Conservation (phyloP, 2,797 vertebrate species). For the Pogonophryne albipinna region DNA sequence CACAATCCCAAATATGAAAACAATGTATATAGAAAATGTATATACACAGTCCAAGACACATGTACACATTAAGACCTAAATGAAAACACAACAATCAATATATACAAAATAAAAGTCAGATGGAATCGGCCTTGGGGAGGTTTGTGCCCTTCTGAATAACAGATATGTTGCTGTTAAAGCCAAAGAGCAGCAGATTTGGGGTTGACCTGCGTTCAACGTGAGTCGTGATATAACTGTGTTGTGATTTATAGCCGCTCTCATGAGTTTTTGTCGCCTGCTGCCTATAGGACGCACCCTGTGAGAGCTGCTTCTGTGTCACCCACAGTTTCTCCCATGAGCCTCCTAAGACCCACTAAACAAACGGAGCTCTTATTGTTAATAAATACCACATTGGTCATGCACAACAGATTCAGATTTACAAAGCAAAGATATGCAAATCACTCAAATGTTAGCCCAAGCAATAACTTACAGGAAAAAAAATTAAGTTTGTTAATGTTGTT, state of each 20-base stretch:
- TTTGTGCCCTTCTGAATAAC: not conserved
- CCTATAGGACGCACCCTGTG: conserved; percentile 25
- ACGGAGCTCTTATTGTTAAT: conserved; percentile 55
- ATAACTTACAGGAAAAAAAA: conserved; percentile 42
- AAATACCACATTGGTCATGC: conserved; percentile 65
- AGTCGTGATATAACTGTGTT: conserved; percentile 1
- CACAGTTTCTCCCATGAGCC: conserved; percentile 52
- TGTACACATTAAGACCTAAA: too few species aligned
- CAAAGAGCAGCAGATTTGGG: not conserved
- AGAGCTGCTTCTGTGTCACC: conserved; percentile 32
- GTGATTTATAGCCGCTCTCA: conserved; percentile 6
- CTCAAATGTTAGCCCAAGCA: conserved; percentile 12
- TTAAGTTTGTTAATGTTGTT: conserved; percentile 14
- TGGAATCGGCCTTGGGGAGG: too few species aligned
- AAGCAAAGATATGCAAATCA: conserved; percentile 52
- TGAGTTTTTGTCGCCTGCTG: conserved; percentile 12
- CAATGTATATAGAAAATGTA: too few species aligned
- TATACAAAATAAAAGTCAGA: too few species aligned
- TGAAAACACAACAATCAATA: too few species aligned
- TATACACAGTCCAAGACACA: too few species aligned
- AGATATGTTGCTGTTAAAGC: conserved; percentile 9
- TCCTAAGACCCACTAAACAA: conserved; percentile 58
- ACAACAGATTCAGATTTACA: conserved; percentile 65
- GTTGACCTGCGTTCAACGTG: conserved; percentile 22
- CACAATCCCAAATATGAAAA: too few species aligned